These are phyloP conservation scores for Amazona guildingii DNA, from an alignment of 2,113 vertebrate species.

Conservation along the genomic window DNA sequence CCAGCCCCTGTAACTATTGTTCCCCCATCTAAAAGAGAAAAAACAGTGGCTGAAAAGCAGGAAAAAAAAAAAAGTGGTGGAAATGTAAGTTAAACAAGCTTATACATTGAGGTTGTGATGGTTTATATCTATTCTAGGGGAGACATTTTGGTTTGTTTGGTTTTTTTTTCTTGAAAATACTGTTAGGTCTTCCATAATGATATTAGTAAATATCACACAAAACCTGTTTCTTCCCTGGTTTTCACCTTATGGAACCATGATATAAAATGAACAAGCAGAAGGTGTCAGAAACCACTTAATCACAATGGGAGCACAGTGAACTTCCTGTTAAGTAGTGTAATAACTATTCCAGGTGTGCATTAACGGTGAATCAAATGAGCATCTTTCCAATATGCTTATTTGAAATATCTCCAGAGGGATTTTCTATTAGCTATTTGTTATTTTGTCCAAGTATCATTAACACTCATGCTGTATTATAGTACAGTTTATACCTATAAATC, in stretches of 20 bases:
- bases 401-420: background rate
- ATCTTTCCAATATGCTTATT: background rate
- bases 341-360: background rate
- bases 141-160: background rate
- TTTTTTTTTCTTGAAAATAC: background rate
- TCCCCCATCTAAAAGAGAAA: background rate
- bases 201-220: background rate
- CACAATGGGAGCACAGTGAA: background rate
- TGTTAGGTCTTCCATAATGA: background rate
- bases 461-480: background rate
- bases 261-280: background rate
- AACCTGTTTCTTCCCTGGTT: background rate
- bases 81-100: background rate
- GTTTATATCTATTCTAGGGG: background rate
- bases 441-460: background rate
- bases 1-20: background rate
- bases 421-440: background rate
- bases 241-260: background rate
- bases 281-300: background rate
- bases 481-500: background rate
- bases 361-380: background rate
- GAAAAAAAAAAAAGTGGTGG: fast-evolving
- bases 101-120: background rate
- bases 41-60: background rate
- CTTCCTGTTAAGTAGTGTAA: background rate